Evolutionary conservation across 2,113 vertebrate genomes (phyloP), one percentile per base, ranked within the genome.

Genomic region (Lophochroa leadbeateri): DNA sequence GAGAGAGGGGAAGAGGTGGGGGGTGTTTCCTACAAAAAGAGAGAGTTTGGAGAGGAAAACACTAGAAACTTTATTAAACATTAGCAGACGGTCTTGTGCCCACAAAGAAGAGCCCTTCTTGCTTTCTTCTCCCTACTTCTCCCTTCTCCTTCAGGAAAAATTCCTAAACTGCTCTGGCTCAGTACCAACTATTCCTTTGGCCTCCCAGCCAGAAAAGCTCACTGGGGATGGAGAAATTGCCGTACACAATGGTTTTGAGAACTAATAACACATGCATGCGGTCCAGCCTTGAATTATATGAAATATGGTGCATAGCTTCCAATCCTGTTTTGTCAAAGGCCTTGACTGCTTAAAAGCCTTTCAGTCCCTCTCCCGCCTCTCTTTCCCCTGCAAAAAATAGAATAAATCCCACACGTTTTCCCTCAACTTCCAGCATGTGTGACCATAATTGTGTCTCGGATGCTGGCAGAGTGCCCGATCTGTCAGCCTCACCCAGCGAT

Each of bases 81-180:
- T 44, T 74, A 82, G 33, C 50, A 91, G 65, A 68, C 24, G 28
- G 31, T 61, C 15, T 67, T 2, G 0, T 85, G 57, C 44, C 53
- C 58, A 82, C 68, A 44, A 71, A 95, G 67, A 85, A 69, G 65
- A 75, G 39, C 23, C 31, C 17, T 49, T 93, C 29, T 86, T 83
- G 57, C 49, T 69, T 87, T 94, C 47, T 50, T 37, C 10, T 60
- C 55, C 67, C 50, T 25, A 20, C 85, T 88, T 76, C 44, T 88
- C 60, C 65, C n/a, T 91, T 64, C 29, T 81, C 46, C 44, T 58
- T 95, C 77, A 85, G 37, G 50, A 96, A 93, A 96, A 95, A 97
- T 92, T 95, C 91, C 78, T 94, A 53, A 94, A 96, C 74, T 91
- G 52, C 83, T 76, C 88, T 97, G 96, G 92, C 94, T 91, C 1